A percentile compares a stretch with the other conserved stretches of the same genome.
These are phyloP conservation scores for Tuberolachnus salignus DNA, from an alignment of 2,888 invertebrate species.

Conservation along the genomic window DNA sequence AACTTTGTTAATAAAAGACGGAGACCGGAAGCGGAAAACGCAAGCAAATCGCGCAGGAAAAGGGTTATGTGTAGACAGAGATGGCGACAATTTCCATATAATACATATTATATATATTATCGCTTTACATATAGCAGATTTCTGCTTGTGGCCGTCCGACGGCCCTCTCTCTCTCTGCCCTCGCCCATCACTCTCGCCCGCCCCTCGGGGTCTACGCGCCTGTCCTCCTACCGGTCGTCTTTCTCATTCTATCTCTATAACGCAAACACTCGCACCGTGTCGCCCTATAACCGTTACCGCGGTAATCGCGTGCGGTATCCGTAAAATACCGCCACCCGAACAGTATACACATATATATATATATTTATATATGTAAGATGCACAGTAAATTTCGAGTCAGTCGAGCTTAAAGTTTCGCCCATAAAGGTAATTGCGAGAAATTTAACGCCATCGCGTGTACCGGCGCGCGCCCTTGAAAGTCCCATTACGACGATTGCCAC, in stretches of 20 bases:
- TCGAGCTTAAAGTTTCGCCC: conserved; percentile 30
- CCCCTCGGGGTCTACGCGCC: too few relatives aligned
- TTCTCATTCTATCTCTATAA: not conserved
- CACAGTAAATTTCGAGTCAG: conserved; percentile 26
- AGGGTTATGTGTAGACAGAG: conserved; percentile 33
- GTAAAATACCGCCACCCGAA: conserved; percentile 11
- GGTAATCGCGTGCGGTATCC: conserved; percentile 14
- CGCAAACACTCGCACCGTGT: not conserved
- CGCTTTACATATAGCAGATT: conserved; percentile 11
- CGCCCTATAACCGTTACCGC: not conserved
- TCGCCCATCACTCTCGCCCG: not conserved
- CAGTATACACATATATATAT: too few relatives aligned
- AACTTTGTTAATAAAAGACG: conserved; percentile 51
- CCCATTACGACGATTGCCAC: not conserved
- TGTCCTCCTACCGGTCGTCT: not conserved
- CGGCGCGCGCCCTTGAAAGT: conserved; percentile 16
- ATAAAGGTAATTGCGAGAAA: conserved; percentile 22
- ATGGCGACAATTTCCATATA: conserved; percentile 31
- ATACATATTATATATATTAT: conserved; percentile 17
- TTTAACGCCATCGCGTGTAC: not conserved
- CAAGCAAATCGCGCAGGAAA: conserved; percentile 24
- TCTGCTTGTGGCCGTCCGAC: conserved; percentile 11
- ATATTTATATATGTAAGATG: too few relatives aligned
- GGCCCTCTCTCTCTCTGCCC: not conserved
- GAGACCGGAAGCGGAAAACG: conserved; percentile 20